Evolutionary conservation across 2,113 vertebrate genomes (phyloP).

Genomic region (Oreotrochilus melanogaster): DNA sequence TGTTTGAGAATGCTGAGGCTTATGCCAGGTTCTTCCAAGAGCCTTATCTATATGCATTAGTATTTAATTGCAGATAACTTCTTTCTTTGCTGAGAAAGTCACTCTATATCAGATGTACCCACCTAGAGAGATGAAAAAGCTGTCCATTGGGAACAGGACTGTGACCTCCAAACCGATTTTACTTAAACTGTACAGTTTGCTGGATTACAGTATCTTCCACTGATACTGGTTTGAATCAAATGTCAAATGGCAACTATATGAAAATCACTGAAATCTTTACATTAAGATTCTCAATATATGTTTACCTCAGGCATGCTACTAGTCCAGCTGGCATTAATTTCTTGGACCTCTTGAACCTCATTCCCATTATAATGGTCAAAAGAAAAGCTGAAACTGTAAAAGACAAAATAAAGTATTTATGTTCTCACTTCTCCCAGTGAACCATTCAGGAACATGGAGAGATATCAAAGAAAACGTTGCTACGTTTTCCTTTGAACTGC

Average conservation of each 20-base stretch:
- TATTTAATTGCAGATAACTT: not conserved
- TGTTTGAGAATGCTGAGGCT: not conserved
- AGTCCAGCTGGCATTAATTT: conserved; percentile 92
- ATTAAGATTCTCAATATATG: not conserved
- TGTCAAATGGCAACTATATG: not conserved
- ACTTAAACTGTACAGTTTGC: not conserved
- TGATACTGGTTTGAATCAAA: not conserved
- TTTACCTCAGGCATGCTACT: conserved; percentile 88
- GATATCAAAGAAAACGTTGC: not conserved
- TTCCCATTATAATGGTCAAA: conserved; percentile 89
- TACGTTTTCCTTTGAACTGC: not conserved
- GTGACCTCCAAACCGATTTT: not conserved
- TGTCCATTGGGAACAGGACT: not conserved
- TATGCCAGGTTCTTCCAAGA: not conserved
- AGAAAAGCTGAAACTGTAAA: conserved; percentile 85
- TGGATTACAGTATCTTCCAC: not conserved
- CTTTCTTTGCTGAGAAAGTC: not conserved
- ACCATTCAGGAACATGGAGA: not conserved
- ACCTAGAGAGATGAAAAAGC: not conserved
- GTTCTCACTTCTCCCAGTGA: not conserved
- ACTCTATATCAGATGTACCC: not conserved
- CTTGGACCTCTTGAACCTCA: conserved; percentile 90
- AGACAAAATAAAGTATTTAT: conserved; percentile 30
- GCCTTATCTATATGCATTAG: not conserved
- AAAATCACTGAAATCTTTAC: not conserved